phyloP scores from a whole-genome alignment of 2,888 invertebrate species.

The Syrista parreyssii region DNA sequence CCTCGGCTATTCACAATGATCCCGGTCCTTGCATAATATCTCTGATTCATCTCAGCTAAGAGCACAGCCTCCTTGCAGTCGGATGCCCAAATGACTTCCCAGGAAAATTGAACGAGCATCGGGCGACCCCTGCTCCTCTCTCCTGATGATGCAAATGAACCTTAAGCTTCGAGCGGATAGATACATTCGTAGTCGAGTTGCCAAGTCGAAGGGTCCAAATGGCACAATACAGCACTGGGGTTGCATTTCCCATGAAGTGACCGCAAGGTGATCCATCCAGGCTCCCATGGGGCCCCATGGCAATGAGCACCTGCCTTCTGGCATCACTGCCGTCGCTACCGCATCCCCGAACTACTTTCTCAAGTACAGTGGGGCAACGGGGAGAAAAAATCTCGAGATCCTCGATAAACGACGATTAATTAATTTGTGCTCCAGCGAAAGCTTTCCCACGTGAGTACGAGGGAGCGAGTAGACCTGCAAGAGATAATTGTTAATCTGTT shows the following conservation, averaged over 20 bases:
- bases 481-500: no score
- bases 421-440: slow-evolving; percentile 47
- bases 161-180: no score
- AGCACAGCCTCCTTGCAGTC: no score
- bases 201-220: slow-evolving; percentile 15
- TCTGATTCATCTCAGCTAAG: no score
- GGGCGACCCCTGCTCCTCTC: no score
- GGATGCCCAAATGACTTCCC: no score
- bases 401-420: slow-evolving; percentile 44
- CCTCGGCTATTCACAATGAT: no score
- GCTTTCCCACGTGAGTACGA: no score
- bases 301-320: slow-evolving; percentile 16
- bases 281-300: slow-evolving; percentile 53
- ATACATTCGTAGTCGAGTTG: slow-evolving; percentile 2
- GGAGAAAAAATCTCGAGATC: background rate
- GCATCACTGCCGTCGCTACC: background rate
- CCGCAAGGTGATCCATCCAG: slow-evolving; percentile 59
- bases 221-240: slow-evolving; percentile 40
- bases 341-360: background rate
- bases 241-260: slow-evolving; percentile 61
- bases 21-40: no score
- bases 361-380: background rate
- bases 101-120: slow-evolving; percentile 4
- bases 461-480: no score
- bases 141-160: no score